A percentile compares a stretch with the other conserved stretches of the same genome.
Evolutionary conservation across 2,797 vertebrate species (phyloP).

Genomic region (Morelia viridis): DNA sequence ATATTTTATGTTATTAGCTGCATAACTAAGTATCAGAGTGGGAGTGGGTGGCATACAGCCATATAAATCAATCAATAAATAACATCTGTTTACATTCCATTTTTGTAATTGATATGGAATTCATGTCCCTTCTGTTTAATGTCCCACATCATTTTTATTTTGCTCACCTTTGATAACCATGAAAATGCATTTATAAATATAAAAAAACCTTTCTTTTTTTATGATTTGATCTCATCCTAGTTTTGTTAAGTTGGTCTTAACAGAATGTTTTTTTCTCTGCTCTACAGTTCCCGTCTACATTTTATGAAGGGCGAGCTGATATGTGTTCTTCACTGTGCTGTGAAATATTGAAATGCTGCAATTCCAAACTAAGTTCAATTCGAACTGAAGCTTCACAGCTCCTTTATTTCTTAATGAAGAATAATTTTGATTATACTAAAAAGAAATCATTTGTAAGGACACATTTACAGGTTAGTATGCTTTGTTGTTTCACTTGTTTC

Average conservation of each 20-base stretch:
- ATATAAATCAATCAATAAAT: too few species aligned
- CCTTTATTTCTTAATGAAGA: constrained; percentile 97
- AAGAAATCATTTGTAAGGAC: constrained; percentile 95
- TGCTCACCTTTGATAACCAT: background rate
- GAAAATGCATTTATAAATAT: background rate
- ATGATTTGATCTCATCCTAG: background rate
- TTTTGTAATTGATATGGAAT: background rate
- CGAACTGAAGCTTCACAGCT: constrained; percentile 92
- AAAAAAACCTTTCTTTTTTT: background rate
- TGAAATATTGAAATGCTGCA: constrained; percentile 95
- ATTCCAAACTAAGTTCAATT: constrained; percentile 95
- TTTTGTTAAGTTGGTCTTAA: background rate
- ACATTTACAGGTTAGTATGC: constrained; percentile 85
- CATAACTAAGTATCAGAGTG: background rate
- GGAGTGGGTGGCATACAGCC: too few species aligned
- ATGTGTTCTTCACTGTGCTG: constrained; percentile 96
- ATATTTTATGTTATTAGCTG: background rate
- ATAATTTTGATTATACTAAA: constrained; percentile 96
- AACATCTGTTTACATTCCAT: background rate
- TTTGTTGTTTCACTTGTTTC: background rate
- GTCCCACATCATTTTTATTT: background rate
- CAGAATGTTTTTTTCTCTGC: background rate
- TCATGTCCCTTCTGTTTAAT: background rate
- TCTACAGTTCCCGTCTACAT: constrained; percentile 90
- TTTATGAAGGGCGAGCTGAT: constrained; percentile 95